Base-by-base conservation (phyloP, 2,113 vertebrate species). In the Furnarius figulus region DNA sequence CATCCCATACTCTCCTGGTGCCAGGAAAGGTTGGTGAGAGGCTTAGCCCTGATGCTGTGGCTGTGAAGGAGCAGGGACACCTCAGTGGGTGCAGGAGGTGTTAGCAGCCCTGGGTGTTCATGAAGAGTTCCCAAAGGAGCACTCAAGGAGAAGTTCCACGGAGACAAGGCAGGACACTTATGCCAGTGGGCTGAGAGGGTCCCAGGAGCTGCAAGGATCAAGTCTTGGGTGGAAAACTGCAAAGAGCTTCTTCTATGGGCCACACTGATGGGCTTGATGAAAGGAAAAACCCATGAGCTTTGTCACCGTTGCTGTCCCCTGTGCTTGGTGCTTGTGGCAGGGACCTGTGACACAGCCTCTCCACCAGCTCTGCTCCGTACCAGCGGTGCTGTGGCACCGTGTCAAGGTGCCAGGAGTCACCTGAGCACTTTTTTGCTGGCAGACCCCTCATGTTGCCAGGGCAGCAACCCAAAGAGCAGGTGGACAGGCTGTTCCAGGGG, bases 361-460 rank as follows among this genome's bases (percentile, higher is more conserved):
- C n/a, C 23, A 14, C 31, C n/a, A 3, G 46, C 71, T 52, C 58
- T 50, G 63, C 39, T 21, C 42, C 3, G 0, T 27, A 12, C 28
- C 0, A 0, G 80, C 0, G 0, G 10, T 27, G 46, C 58, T 0
- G 0, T 27, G 42, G 44, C 66, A 23, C 47, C 3, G 0, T 19
- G 47, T 12, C 56, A 55, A 25, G 20, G 52, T 82, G 49, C 55
- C 2, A 4, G 39, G 25, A 30, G 40, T 19, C 66, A 85, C 59
- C 77, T 27, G 37, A 70, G 73, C 4, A 2, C 1, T 3, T 20
- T 33, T 52, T 24, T 47, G 61, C 22, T 46, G 35, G 49, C 70
- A 61, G 37, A 22, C 31, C n/a, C 28, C n/a, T 80, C 1, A 0
- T 74, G 81, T 15, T 42, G 0, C 31, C 33, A 24, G 72, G 68